These are phyloP conservation scores for Decapterus maruadsi DNA, from an alignment of 2,797 vertebrate genomes.

Conservation along the genomic window DNA sequence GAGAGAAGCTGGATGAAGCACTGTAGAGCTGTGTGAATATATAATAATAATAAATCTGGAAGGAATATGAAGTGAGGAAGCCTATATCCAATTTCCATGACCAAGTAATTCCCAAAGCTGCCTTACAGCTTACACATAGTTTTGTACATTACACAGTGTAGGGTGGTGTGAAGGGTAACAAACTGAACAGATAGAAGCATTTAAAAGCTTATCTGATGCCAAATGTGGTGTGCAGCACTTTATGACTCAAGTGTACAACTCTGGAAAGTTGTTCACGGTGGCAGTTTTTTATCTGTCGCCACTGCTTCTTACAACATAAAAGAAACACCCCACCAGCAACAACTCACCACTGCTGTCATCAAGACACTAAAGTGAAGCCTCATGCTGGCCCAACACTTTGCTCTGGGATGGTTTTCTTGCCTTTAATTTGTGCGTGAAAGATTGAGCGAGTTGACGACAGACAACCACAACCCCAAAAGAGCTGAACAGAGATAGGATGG, in stretches of 20 bases:
- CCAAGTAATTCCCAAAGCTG: background rate
- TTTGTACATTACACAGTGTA: background rate
- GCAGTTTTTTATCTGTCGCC: background rate
- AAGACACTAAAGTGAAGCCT: background rate
- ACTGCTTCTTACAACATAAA: background rate
- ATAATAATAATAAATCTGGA: background rate
- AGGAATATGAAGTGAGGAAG: background rate
- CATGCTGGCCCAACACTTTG: background rate
- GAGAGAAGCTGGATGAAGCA: background rate
- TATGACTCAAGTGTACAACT: background rate
- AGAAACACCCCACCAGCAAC: background rate
- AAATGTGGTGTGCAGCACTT: background rate
- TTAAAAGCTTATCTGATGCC: background rate
- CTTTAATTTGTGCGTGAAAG: no score
- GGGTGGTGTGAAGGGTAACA: background rate
- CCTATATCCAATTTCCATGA: background rate
- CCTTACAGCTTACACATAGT: background rate
- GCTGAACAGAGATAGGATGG: no score
- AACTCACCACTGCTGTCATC: background rate
- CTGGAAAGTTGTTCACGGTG: background rate
- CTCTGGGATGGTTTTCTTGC: background rate
- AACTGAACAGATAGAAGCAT: no score
- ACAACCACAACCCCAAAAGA: no score
- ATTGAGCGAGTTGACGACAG: no score
- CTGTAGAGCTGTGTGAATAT: background rate